These are phyloP conservation scores for Adelphocoris suturalis DNA, from an alignment of 2,888 invertebrate species.

Conservation along the genomic window DNA sequence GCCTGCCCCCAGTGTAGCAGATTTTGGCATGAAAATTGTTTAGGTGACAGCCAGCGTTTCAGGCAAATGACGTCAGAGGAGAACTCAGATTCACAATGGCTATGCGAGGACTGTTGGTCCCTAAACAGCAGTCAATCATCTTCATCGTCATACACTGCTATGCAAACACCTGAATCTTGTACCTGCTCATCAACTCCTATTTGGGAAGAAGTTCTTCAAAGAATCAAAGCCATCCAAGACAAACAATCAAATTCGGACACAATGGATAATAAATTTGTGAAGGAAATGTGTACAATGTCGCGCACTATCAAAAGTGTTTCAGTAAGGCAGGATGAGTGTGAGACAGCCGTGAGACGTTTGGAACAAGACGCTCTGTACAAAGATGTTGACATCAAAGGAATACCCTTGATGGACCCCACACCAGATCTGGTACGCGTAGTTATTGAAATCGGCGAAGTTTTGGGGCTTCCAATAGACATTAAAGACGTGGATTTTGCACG, in stretches of 20 bases:
- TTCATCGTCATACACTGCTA: not conserved
- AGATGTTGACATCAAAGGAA: conserved; percentile 31
- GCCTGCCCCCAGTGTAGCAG: not conserved
- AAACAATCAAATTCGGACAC: not conserved
- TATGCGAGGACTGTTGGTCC: not conserved
- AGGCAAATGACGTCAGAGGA: not conserved
- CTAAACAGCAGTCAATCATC: not conserved
- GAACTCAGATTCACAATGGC: not conserved
- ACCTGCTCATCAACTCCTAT: not conserved
- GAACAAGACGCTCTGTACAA: conserved; percentile 17
- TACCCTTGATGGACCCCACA: not conserved
- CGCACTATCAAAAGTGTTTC: not conserved
- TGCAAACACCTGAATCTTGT: not conserved
- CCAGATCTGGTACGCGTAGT: conserved; percentile 1
- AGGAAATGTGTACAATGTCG: not conserved
- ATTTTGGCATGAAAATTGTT: conserved; percentile 3
- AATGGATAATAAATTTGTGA: not conserved
- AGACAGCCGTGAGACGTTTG: not conserved
- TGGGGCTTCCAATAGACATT: not conserved
- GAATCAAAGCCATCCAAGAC: conserved; percentile 3
- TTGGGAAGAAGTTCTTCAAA: not conserved
- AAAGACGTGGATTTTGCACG: conserved; percentile 28
- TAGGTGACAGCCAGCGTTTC: not conserved
- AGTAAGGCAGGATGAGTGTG: not conserved
- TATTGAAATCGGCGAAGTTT: not conserved